phyloP scores from a whole-genome alignment of 30 jellyfish, hydroid and myxozoan species.

The Rhopilema esculentum region DNA sequence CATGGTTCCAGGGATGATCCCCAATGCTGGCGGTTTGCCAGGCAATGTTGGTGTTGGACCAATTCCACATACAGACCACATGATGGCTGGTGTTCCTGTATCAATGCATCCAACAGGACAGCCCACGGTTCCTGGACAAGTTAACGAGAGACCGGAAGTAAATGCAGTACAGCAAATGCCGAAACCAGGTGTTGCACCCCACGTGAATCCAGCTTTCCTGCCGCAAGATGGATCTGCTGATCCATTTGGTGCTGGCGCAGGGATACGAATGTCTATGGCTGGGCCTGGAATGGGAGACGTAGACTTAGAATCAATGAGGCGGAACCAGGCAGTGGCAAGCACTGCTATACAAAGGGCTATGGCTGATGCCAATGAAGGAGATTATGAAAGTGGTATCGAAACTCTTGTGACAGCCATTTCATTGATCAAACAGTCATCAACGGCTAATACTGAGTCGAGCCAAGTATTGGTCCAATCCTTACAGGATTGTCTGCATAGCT shows the following conservation, averaged over 20 bases:
- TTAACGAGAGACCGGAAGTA: slow-evolving; percentile 66
- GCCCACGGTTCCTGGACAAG: slow-evolving; percentile 35
- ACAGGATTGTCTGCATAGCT: slow-evolving; percentile 98
- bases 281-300: slow-evolving; percentile 83
- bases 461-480: slow-evolving; percentile 92
- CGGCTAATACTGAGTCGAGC: slow-evolving; percentile 96
- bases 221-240: slow-evolving; percentile 83
- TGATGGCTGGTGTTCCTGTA: slow-evolving; percentile 67
- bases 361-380: slow-evolving; percentile 99
- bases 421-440: slow-evolving; percentile 90
- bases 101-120: slow-evolving; percentile 50
- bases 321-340: slow-evolving; percentile 99
- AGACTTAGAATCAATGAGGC: slow-evolving; percentile 92
- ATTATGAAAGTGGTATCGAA: slow-evolving; percentile 97
- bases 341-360: slow-evolving; percentile 98
- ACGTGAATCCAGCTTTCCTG: slow-evolving; percentile 91
- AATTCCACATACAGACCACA: slow-evolving; percentile 60
- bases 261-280: slow-evolving; percentile 50
- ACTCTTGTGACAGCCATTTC: slow-evolving; percentile 98
- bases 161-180: slow-evolving; percentile 65
- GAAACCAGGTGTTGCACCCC: slow-evolving; percentile 97
- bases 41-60: slow-evolving; percentile 36
- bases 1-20: slow-evolving; percentile 72
- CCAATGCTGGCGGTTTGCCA: neutral
- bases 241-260: slow-evolving; percentile 68